Evolutionary conservation across 2,797 vertebrate genomes (phyloP), one percentile per base, ranked within the genome.

Genomic region (Poecilia velifera): DNA sequence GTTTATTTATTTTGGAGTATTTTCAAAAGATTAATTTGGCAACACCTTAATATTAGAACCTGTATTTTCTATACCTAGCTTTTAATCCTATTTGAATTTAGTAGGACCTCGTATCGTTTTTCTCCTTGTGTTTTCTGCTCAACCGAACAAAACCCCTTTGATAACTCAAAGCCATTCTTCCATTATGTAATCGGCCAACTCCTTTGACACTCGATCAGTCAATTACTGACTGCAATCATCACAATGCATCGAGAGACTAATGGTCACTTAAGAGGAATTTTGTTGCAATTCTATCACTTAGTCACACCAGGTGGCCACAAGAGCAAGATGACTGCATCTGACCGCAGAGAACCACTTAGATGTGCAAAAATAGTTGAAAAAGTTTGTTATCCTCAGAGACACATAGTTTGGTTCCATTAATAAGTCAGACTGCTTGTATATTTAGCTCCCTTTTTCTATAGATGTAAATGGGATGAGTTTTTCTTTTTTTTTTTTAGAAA

Each of bases 201-300:
- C 91, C 88, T 93, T 91, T 95, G 93, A 95, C 93, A 93, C 92
- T 89, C 91, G 90, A 94, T 94, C 93, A 92, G 91, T 95, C 94
- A 94, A 94, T 95, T 94, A 94, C 82, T n/a, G 86, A 87, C 90
- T 90, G 92, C 92, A 92, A 94, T 94, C 93, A 91, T 91, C 91
- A 91, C 92, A 93, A 92, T 93, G 91, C 92, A 93, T 89, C 87
- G 87, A 92, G 90, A 91, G 92, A 92, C 92, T 94, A 93, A 94
- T 93, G 92, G 92, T 93, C 92, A 92, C 93, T 93, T 90, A 91
- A 90, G 86, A 93, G 87, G 84, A 94, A 93, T 94, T 86, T 91
- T 87, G 81, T 90, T 91, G 92, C 90, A 91, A 92, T 94, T 94
- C 93, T 94, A 92, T 92, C 90, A 90, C 91, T 91, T 89, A 90